phyloP scores from a whole-genome alignment of 2,888 invertebrate species.

The Ornithoptera priamus region DNA sequence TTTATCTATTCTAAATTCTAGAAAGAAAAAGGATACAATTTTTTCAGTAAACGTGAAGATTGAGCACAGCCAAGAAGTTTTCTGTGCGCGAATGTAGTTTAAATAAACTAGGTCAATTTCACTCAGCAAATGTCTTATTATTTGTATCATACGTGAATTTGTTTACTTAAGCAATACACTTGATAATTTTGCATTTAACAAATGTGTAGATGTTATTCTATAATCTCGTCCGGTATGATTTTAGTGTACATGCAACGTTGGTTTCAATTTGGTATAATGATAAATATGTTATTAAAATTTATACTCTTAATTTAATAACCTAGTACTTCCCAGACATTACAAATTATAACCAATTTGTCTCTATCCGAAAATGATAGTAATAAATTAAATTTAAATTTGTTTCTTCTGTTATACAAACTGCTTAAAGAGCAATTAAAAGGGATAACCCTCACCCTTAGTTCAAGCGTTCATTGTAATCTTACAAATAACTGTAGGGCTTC shows the following conservation, averaged over 20 bases:
- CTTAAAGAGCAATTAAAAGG: conserved; percentile 21
- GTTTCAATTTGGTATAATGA: too few species aligned
- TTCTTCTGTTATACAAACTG: conserved; percentile 13
- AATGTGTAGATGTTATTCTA: background rate
- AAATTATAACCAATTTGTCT: too few species aligned
- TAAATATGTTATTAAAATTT: too few species aligned
- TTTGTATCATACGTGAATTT: conserved; percentile 5
- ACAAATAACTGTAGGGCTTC: conserved; percentile 41
- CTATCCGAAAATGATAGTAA: background rate
- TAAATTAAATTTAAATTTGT: conserved; percentile 1
- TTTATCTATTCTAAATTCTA: too few species aligned
- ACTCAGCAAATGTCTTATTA: conserved; percentile 17
- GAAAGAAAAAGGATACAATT: conserved; percentile 4
- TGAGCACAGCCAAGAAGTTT: conserved; percentile 15
- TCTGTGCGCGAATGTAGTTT: conserved; percentile 16
- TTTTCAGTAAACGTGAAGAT: background rate
- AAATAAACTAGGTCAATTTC: conserved; percentile 27
- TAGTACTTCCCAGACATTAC: too few species aligned
- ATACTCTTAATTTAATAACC: too few species aligned
- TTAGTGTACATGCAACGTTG: too few species aligned
- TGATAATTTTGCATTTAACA: background rate
- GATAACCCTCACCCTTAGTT: conserved; percentile 21
- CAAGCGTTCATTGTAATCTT: conserved; percentile 20
- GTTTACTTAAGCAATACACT: conserved; percentile 13
- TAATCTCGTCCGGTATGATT: too few species aligned